phyloP scores from a whole-genome alignment of 1,140 invertebrate genomes.

The Agrypnia vestita region DNA sequence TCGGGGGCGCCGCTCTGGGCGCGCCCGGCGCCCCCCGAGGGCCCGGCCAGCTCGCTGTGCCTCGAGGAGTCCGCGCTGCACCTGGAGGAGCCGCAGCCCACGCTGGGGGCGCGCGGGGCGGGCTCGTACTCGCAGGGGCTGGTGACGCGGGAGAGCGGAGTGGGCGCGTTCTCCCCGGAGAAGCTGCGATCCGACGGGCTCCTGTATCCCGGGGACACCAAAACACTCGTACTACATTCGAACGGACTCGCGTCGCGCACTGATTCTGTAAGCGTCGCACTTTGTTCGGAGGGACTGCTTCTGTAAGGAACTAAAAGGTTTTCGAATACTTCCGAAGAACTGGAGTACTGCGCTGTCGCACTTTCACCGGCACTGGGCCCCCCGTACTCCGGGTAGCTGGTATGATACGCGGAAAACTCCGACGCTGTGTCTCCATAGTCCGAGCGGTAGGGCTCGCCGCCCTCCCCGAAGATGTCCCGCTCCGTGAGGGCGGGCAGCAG shows the following conservation, averaged over 20 bases:
- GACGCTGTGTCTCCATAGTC: not conserved
- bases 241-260: constrained; percentile 7
- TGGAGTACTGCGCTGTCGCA: not conserved
- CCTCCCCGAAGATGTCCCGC: constrained; percentile 36
- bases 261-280: constrained; percentile 1
- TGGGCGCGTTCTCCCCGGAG: not conserved
- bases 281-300: constrained; percentile 20
- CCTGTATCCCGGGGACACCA: not conserved
- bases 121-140: not conserved
- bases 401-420: not conserved
- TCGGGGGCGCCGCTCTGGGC: not conserved
- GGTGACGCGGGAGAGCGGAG: not conserved
- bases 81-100: not conserved
- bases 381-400: not conserved
- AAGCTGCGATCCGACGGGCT: not conserved
- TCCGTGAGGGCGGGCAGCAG: constrained; percentile 36
- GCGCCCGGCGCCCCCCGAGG: not conserved
- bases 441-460: not conserved
- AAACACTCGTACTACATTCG: not conserved
- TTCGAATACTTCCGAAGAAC: not conserved
- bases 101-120: too few relatives aligned
- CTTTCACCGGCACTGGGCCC: not conserved
- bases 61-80: not conserved
- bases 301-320: not conserved
- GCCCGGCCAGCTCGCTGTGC: not conserved